Evolutionary conservation across 2,888 invertebrate species (phyloP).

Genomic region (Thecocarcelia acutangulata): DNA sequence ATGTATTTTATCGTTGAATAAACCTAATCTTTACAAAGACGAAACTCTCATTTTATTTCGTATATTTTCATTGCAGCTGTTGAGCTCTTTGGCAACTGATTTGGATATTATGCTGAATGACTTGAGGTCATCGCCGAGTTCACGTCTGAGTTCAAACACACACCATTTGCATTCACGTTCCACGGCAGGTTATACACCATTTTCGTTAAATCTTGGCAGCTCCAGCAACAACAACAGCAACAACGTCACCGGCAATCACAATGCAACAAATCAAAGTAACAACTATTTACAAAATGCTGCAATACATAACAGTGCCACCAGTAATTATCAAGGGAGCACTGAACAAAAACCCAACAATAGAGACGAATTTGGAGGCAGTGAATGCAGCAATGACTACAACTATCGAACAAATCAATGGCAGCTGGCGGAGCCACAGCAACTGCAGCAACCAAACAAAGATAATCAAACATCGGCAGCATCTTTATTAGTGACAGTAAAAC

Average conservation of each 20-base stretch:
- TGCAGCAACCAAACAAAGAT: conserved; percentile 62
- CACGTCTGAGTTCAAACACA: conserved; percentile 72
- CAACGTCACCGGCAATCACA: conserved; percentile 13
- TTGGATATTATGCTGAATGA: conserved; percentile 93
- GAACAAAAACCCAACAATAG: conserved; percentile 52
- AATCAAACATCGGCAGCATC: conserved; percentile 68
- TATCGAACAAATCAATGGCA: conserved; percentile 63
- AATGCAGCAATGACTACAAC: conserved; percentile 52
- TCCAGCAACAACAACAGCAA: conserved; percentile 44
- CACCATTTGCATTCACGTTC: conserved; percentile 62
- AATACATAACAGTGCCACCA: conserved; percentile 65
- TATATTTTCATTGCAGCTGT: conserved; percentile 84
- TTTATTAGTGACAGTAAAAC: conserved; percentile 64
- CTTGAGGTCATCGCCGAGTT: conserved; percentile 86
- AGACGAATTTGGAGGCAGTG: conserved; percentile 47
- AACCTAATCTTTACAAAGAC: too few species aligned
- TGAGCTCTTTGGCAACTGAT: conserved; percentile 91
- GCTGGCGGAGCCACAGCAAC: conserved; percentile 57
- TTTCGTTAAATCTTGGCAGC: conserved; percentile 62
- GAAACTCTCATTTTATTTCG: background rate
- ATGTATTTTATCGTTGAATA: too few species aligned
- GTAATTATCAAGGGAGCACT: conserved; percentile 70
- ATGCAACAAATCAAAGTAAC: conserved; percentile 71
- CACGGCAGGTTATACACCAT: conserved; percentile 61
- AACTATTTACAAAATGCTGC: conserved; percentile 70